phyloP scores from a whole-genome alignment of 1,140 invertebrate genomes.

The Drosophila varians region DNA sequence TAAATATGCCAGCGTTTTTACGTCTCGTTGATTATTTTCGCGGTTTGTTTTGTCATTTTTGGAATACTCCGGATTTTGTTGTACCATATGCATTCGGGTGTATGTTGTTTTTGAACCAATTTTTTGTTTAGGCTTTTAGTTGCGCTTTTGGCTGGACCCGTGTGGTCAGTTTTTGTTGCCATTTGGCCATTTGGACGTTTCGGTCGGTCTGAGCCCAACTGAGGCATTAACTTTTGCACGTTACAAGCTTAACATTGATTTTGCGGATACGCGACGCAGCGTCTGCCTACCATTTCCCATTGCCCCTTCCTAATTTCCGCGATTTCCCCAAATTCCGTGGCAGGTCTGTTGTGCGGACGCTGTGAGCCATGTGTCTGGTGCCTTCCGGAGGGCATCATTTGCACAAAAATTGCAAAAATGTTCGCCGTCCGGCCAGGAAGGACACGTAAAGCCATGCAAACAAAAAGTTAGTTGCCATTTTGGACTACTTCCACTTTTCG shows the following conservation, averaged over 20 bases:
- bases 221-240: constrained; percentile 68
- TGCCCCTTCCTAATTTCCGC: not conserved
- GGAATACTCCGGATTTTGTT: not conserved
- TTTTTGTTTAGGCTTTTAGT: constrained; percentile 59
- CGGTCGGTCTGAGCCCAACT: constrained; percentile 15
- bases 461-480: constrained; percentile 65
- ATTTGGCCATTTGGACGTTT: not conserved
- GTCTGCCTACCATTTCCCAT: constrained; percentile 13
- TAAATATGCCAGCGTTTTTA: constrained; percentile 56
- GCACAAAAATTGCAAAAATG: constrained; percentile 76
- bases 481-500: constrained; percentile 17
- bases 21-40: constrained; percentile 55
- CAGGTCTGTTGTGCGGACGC: constrained; percentile 22
- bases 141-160: constrained; percentile 19
- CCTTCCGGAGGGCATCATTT: constrained; percentile 76
- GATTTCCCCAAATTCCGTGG: not conserved
- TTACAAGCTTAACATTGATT: constrained; percentile 75
- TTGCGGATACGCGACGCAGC: constrained; percentile 52
- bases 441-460: constrained; percentile 27
- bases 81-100: not conserved
- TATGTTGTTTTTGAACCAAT: constrained; percentile 25
- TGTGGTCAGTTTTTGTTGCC: constrained; percentile 48
- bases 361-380: constrained; percentile 64
- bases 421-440: constrained; percentile 33
- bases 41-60: constrained; percentile 25